Conservation (phyloP, 2,888 invertebrate genomes). For the Ischnura elegans region DNA sequence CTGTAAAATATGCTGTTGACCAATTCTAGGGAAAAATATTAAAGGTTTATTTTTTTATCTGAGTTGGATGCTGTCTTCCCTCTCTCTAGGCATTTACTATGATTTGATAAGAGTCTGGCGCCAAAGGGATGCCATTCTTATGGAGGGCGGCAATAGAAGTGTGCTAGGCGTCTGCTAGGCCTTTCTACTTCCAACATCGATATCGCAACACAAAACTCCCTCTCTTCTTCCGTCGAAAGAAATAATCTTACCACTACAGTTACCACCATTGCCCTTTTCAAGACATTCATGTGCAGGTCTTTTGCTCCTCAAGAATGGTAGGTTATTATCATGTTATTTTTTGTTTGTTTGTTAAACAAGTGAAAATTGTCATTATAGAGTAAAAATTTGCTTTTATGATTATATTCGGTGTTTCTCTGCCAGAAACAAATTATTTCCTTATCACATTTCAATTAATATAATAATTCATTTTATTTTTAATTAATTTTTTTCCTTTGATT, state of each 20-base stretch:
- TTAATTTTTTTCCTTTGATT: too few relatives aligned
- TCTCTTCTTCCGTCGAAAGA: neutral
- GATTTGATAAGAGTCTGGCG: neutral
- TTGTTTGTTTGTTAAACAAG: too few relatives aligned
- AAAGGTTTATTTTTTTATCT: neutral
- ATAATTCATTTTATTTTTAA: too few relatives aligned
- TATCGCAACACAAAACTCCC: neutral
- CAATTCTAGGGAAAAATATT: neutral
- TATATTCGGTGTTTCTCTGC: too few relatives aligned
- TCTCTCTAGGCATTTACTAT: neutral
- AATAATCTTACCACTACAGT: neutral
- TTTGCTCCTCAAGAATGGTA: too few relatives aligned
- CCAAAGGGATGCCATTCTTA: neutral
- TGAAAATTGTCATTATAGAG: too few relatives aligned
- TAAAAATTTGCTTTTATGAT: too few relatives aligned
- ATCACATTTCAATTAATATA: too few relatives aligned
- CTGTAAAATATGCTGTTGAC: neutral
- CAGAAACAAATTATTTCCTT: too few relatives aligned
- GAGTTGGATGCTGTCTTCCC: neutral
- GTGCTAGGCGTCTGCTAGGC: neutral
- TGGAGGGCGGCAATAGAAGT: constrained; percentile 6
- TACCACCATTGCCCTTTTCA: neutral
- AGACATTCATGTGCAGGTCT: too few relatives aligned
- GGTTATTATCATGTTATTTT: too few relatives aligned
- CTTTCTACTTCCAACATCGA: too few relatives aligned